Base-by-base conservation (phyloP, 2,113 vertebrate species). In the Phodopus roborovskii region DNA sequence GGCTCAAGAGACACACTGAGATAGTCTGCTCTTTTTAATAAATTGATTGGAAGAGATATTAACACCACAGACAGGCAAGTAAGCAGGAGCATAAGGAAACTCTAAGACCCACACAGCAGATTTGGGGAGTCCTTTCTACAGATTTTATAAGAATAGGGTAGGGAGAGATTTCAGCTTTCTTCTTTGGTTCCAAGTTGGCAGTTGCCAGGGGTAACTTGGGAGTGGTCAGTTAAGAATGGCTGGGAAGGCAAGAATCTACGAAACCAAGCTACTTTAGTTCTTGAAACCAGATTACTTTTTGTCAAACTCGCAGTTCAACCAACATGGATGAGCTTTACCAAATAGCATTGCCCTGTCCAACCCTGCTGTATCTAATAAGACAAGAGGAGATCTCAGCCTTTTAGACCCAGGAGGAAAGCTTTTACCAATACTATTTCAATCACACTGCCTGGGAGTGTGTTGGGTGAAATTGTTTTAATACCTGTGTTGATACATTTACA, bases 321-420 rank as follows among this genome's bases (percentile, higher is more conserved):
- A 20, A 6, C 45, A 84, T 36, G 17, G 6, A 85, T 28, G 2
- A 68, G 28, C 19, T 86, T 22, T 24, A 33, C 45, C 33, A 36
- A 68, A 36, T 48, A 30, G 42, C 62, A 33, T 22, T 5, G 42
- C 42, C 42, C 45, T 68, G 42, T 19, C 33, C 48, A 53, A 73
- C 36, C 56, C 73, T 88, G 73, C 33, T 94, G 86, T 91, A 86
- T 87, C 75, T 92, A 95, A 78, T 90, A 96, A 95, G 93, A 96
- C 94, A 85, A 85, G 60, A 92, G 86, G 91, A 11, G 91, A 82
- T 95, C 73, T 92, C 88, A 92, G 78, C 73, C 89, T 92, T 89
- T 91, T 77, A 0, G 85, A 36, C 36, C 36, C 42, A 74, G 7
- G 36, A 94, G 90, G 82, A 96, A 89, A 94, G 89, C 12, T 60